These are phyloP conservation scores for Saccopteryx bilineata DNA, from an alignment of 2,113 vertebrate species.

Conservation along the genomic window DNA sequence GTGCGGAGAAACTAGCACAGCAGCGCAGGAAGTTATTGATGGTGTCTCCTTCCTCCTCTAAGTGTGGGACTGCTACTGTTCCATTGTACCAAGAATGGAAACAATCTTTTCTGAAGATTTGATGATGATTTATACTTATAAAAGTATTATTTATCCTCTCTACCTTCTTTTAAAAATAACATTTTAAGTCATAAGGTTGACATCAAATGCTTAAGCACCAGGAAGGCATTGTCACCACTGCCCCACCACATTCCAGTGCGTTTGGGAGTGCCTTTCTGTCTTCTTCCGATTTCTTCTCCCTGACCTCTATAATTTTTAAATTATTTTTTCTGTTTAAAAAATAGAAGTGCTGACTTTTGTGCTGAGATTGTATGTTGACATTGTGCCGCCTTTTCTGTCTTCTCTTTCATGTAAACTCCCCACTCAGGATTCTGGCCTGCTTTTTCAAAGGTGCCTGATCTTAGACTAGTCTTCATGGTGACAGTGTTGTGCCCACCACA, in stretches of 20 bases:
- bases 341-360: neutral
- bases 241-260: neutral
- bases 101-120: neutral
- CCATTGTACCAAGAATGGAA: neutral
- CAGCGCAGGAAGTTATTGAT: accelerated
- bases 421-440: neutral
- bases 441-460: neutral
- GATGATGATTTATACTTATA: neutral
- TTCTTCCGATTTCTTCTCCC: neutral
- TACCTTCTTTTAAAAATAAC: neutral
- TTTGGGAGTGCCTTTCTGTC: neutral
- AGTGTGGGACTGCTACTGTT: neutral
- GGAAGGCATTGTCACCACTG: neutral
- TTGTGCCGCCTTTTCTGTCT: neutral
- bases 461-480: too few relatives aligned
- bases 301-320: neutral
- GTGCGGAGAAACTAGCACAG: neutral
- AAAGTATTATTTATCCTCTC: neutral
- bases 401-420: neutral
- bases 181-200: neutral
- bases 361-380: neutral
- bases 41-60: neutral
- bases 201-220: neutral
- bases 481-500: too few relatives aligned
- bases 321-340: constrained; percentile 18